Percentiles rank a stretch among this genome's conserved stretches.
These are phyloP conservation scores for Malurus melanocephalus DNA, from an alignment of 2,113 vertebrate genomes.

Conservation along the genomic window DNA sequence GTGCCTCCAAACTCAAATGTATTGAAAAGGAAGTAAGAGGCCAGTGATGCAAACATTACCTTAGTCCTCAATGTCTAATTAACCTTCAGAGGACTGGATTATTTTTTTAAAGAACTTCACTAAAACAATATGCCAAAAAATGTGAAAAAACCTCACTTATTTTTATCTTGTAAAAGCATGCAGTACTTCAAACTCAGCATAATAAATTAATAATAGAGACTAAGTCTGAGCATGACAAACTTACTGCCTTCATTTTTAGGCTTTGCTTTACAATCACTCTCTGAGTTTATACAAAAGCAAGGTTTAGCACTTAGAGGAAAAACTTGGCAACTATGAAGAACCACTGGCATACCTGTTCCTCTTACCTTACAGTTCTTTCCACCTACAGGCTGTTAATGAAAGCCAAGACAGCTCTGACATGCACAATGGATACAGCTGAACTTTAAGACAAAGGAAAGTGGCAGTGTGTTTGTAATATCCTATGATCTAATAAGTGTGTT, in stretches of 20 bases:
- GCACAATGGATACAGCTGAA: background rate
- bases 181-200: background rate
- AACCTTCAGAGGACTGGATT: fast-evolving
- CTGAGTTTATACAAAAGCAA: background rate
- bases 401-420: background rate
- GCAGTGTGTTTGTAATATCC: background rate
- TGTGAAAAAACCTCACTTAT: background rate
- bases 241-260: background rate
- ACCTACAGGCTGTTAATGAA: slow-evolving; percentile 19
- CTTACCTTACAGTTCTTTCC: background rate
- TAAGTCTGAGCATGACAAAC: background rate
- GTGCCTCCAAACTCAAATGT: background rate
- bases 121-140: background rate
- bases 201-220: background rate
- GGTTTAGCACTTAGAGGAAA: background rate
- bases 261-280: background rate
- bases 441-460: background rate
- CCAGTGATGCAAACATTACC: background rate
- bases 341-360: background rate
- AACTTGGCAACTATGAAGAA: background rate
- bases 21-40: background rate
- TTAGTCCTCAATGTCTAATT: background rate
- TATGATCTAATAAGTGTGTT: background rate
- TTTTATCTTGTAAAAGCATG: background rate
- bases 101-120: background rate